Percentiles rank a stretch among this genome's conserved stretches.
These are phyloP conservation scores for Motacilla tschutschensis DNA, from an alignment of 2,113 vertebrate species.

Conservation along the genomic window DNA sequence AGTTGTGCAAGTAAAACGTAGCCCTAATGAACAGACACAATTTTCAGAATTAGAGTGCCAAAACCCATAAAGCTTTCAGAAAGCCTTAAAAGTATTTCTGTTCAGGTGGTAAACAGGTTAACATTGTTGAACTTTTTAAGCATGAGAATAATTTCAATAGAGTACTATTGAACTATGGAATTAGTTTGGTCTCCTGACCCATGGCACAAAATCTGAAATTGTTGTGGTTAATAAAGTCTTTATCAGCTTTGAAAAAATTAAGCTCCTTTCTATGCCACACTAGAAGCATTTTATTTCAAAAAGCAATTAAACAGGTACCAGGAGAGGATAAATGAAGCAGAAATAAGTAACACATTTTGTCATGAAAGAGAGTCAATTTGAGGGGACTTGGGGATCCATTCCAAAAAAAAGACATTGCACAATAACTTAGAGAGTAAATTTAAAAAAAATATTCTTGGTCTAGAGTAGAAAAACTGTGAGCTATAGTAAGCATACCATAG, in stretches of 20 bases:
- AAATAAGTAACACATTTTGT: neutral
- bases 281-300: neutral
- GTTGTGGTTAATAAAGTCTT: constrained; percentile 28
- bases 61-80: neutral
- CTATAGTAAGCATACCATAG: neutral
- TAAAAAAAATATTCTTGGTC: neutral
- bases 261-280: neutral
- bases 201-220: constrained; percentile 6
- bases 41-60: constrained; percentile 13
- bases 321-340: neutral
- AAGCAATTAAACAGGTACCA: neutral
- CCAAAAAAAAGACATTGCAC: neutral
- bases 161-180: neutral
- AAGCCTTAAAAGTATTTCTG: constrained; percentile 42
- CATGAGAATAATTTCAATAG: constrained; percentile 1
- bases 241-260: constrained; percentile 38
- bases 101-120: constrained; percentile 37
- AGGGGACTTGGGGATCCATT: neutral
- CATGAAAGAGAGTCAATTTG: neutral
- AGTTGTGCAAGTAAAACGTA: neutral
- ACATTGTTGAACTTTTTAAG: constrained; percentile 23
- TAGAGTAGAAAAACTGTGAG: neutral
- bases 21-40: neutral
- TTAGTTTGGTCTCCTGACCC: constrained; percentile 41
- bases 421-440: neutral